Evolutionary conservation across 92 coral and sea anemone species (phyloP), one percentile per base, ranked within the genome.

Genomic region (Zoanthus sociatus): DNA sequence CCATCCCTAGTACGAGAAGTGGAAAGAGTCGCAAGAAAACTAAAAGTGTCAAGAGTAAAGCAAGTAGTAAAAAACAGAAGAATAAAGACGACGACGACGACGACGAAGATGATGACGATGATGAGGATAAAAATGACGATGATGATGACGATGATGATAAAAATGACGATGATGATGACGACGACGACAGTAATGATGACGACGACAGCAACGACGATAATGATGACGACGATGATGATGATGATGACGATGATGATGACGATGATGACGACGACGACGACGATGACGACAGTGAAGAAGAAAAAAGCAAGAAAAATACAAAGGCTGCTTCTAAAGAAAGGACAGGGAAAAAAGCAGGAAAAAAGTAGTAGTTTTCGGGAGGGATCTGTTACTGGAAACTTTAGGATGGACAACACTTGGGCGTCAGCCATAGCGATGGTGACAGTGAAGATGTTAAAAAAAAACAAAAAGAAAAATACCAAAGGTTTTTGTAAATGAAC

Each of bases 211-310:
- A 88, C 47, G 93, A 90, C 1, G 95, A 94, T 2, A 95, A 92
- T 13, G 94, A 61, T 14, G 88, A 92, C 4, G 94, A 94, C 26
- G 98, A 90, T 44, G 93, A 91, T 10, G 91, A 92, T 1, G 93
- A 94, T 0, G 98, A 92, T 1, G 94, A 94, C 0, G 94, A 95
- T 1, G 94, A 92, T 0, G 26, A 26, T 26, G 26, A 26, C 26
- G 26, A 26, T 1, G 93, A 94, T 0, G 96, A 94, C 0, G 94
- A 96, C 0, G 95, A 92, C 3, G 96, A 94, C 0, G 98, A 94
- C 1, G 94, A 63, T 3, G 95, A 95, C 0, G 94, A 92, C 0
- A 95, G 92, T 7, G 96, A 96, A 9, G 95, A 88, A 32, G 92
- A 93, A 9, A 73, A 77, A 50, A 87, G 71, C 14, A 73, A 73